Conservation (phyloP, 2,113 vertebrate species). For the Percina caprodes region DNA sequence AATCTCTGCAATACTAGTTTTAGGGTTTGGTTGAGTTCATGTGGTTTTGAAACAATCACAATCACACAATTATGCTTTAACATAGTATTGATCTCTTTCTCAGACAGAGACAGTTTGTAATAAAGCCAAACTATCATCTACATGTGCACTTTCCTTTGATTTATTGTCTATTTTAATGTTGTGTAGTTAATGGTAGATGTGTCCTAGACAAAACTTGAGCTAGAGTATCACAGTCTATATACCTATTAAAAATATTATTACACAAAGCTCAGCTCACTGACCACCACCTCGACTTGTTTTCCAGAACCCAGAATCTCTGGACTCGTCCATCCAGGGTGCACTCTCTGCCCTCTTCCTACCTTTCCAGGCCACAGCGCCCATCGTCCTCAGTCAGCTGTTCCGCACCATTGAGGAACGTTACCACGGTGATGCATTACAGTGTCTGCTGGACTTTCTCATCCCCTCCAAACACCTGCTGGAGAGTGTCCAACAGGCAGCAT, state of each 20-base stretch:
- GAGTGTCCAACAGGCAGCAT: conserved; percentile 91
- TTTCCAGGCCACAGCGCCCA: conserved; percentile 92
- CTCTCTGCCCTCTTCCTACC: conserved; percentile 92
- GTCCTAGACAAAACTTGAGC: background rate
- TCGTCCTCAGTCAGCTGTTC: conserved; percentile 93
- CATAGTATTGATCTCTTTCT: background rate
- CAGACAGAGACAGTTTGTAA: background rate
- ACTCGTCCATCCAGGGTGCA: conserved; percentile 90
- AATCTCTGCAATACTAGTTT: background rate
- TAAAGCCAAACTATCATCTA: background rate
- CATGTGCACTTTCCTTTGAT: background rate
- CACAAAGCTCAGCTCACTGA: background rate
- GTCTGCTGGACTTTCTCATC: conserved; percentile 94
- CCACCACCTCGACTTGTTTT: background rate
- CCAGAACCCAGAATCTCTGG: conserved; percentile 90
- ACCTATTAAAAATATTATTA: background rate
- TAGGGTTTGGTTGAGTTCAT: background rate
- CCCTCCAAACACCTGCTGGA: conserved; percentile 94
- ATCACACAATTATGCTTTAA: background rate
- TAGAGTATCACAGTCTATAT: background rate
- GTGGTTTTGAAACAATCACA: background rate
- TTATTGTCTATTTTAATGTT: background rate
- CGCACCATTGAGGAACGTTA: conserved; percentile 92
- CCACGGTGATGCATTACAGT: conserved; percentile 90
- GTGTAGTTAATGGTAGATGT: background rate